Percentiles rank a stretch among this genome's conserved stretches.
phyloP scores from a whole-genome alignment of 2,888 invertebrate genomes.

The Rugalucina vietnamica region DNA sequence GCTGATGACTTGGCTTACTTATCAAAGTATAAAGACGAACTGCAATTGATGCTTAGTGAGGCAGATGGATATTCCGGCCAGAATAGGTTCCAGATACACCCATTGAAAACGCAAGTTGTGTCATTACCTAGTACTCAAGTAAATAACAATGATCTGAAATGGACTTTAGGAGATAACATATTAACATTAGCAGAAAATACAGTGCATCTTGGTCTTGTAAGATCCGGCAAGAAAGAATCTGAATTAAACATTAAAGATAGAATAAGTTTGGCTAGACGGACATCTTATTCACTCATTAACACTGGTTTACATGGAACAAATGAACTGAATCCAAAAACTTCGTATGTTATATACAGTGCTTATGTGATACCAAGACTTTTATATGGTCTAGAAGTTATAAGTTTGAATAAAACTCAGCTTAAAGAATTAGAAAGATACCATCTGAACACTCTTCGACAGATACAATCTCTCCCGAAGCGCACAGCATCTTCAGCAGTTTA shows the following conservation, averaged over 20 bases:
- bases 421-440: background rate
- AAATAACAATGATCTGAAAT: background rate
- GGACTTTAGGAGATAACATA: background rate
- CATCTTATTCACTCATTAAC: constrained; percentile 9
- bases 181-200: background rate
- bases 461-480: constrained; percentile 1
- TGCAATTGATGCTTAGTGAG: background rate
- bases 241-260: background rate
- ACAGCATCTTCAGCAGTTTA: constrained; percentile 11
- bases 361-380: constrained; percentile 15
- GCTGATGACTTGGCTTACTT: constrained; percentile 8
- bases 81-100: constrained; percentile 9
- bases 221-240: background rate
- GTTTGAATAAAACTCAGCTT: background rate
- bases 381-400: constrained; percentile 10
- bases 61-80: background rate
- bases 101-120: background rate
- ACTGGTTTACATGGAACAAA: constrained; percentile 17
- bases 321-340: constrained; percentile 24
- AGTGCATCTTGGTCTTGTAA: constrained; percentile 12
- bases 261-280: constrained; percentile 15
- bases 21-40: background rate
- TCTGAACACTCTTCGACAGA: constrained; percentile 1
- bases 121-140: background rate
- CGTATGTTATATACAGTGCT: constrained; percentile 8